These are phyloP conservation scores for Drosophila incognita DNA, from an alignment of 2,888 invertebrate genomes.

Conservation along the genomic window DNA sequence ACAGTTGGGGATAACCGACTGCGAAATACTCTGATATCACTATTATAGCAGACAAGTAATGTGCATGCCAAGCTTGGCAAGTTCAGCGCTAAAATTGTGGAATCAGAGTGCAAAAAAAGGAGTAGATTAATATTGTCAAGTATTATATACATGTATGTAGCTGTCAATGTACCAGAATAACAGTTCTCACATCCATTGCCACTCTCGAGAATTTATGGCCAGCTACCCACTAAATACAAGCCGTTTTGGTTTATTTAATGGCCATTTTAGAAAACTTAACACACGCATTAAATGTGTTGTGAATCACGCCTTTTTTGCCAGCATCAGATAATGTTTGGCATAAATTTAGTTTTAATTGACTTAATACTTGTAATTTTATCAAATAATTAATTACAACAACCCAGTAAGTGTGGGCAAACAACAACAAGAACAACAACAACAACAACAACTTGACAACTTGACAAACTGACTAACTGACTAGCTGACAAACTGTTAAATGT, in stretches of 20 bases:
- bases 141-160: too few species aligned
- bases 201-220: background rate
- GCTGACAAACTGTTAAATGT: constrained; percentile 3
- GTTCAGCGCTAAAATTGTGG: background rate
- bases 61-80: background rate
- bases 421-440: background rate
- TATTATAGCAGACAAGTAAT: background rate
- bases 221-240: constrained; percentile 6
- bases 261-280: constrained; percentile 22
- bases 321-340: constrained; percentile 68
- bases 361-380: constrained; percentile 74
- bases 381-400: constrained; percentile 73
- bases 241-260: constrained; percentile 6
- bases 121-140: background rate
- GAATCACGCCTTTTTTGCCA: constrained; percentile 70
- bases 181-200: background rate
- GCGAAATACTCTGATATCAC: background rate
- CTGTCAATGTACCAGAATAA: background rate
- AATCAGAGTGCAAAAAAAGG: too few species aligned
- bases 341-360: constrained; percentile 77
- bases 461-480: constrained; percentile 7
- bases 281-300: constrained; percentile 22
- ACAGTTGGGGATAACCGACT: background rate
- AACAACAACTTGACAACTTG: background rate
- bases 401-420: constrained; percentile 30